Conservation (phyloP, 1,140 invertebrate genomes). For the Drosophila willistoni region DNA sequence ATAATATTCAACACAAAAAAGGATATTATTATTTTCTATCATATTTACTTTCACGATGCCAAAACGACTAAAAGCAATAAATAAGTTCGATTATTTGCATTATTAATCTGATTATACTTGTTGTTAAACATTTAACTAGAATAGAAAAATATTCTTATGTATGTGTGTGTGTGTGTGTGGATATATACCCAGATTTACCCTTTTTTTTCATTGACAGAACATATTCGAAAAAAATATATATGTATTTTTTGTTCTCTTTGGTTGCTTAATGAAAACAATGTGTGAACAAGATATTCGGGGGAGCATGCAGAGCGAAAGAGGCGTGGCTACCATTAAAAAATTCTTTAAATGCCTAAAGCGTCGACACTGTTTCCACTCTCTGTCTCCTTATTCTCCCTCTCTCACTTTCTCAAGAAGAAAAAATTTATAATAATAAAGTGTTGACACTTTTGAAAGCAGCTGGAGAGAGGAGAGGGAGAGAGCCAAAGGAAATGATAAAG, state of each 20-base stretch:
- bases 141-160: too few species aligned
- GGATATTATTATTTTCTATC: too few species aligned
- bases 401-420: not conserved
- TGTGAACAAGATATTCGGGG: constrained; percentile 73
- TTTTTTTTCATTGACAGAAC: constrained; percentile 26
- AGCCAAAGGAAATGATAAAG: not conserved
- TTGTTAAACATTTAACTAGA: too few species aligned
- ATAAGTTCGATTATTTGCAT: too few species aligned
- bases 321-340: constrained; percentile 68
- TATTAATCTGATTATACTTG: too few species aligned
- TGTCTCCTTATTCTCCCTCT: not conserved
- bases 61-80: too few species aligned
- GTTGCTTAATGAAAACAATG: constrained; percentile 79
- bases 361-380: constrained; percentile 7
- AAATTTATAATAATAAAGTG: constrained; percentile 35
- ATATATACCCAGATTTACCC: constrained; percentile 4
- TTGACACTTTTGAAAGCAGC: constrained; percentile 52
- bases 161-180: too few species aligned
- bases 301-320: constrained; percentile 21
- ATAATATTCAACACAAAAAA: too few species aligned
- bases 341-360: constrained; percentile 58
- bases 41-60: too few species aligned
- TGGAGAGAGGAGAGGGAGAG: not conserved
- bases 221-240: constrained; percentile 36
- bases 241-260: constrained; percentile 52